These are phyloP conservation scores for Fragum whitleyi DNA, from an alignment of 2,888 invertebrate genomes.

Conservation along the genomic window DNA sequence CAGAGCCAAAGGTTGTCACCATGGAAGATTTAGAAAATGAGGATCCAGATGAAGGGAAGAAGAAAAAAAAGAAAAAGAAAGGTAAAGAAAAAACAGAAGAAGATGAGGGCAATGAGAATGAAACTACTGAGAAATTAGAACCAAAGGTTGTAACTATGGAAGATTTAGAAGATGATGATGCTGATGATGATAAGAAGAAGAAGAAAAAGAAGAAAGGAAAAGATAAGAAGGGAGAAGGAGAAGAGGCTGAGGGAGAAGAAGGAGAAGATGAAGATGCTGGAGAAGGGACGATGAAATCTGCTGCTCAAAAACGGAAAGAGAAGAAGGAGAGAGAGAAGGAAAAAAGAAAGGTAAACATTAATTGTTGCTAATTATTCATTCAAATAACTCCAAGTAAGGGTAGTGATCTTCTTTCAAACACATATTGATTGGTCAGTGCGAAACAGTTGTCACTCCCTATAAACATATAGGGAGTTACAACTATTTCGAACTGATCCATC, in stretches of 20 bases:
- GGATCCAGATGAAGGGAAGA: constrained; percentile 72
- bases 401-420: too few relatives aligned
- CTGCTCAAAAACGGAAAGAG: constrained; percentile 84
- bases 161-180: constrained; percentile 73
- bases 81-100: constrained; percentile 47
- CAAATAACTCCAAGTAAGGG: too few relatives aligned
- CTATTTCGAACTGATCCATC: too few relatives aligned
- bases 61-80: constrained; percentile 71
- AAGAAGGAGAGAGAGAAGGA: constrained; percentile 86
- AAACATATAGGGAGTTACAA: too few relatives aligned
- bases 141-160: constrained; percentile 70
- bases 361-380: too few relatives aligned
- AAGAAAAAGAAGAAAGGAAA: constrained; percentile 86
- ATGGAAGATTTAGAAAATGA: constrained; percentile 71
- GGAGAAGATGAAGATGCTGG: constrained; percentile 89
- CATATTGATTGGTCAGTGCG: too few relatives aligned
- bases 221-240: constrained; percentile 82
- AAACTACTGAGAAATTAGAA: constrained; percentile 44
- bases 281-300: constrained; percentile 87
- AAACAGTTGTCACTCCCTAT: too few relatives aligned
- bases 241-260: constrained; percentile 45
- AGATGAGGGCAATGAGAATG: constrained; percentile 39
- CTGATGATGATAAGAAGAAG: constrained; percentile 71
- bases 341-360: constrained; percentile 61
- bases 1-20: constrained; percentile 63